These are phyloP conservation scores for Conops quadrifasciatus DNA, from an alignment of 2,888 invertebrate genomes.

Conservation along the genomic window DNA sequence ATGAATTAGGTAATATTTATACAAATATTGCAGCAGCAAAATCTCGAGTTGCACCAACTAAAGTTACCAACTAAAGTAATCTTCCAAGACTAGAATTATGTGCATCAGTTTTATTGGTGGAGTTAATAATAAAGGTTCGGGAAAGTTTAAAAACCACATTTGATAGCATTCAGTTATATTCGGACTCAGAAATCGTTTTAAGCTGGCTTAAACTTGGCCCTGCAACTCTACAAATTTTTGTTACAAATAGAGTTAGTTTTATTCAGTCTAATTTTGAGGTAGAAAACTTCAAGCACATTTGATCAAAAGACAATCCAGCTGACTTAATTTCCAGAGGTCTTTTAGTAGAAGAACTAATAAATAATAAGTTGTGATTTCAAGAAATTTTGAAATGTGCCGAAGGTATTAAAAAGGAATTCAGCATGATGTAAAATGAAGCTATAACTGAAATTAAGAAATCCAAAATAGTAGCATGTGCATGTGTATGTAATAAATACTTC, in stretches of 20 bases:
- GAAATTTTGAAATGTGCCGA: too few species aligned
- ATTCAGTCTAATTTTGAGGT: constrained; percentile 19
- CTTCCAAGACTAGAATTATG: too few species aligned
- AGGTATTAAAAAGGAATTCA: background rate
- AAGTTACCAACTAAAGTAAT: constrained; percentile 1
- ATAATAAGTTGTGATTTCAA: background rate
- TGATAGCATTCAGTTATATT: constrained; percentile 31
- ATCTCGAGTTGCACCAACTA: constrained; percentile 36
- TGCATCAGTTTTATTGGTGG: constrained; percentile 21
- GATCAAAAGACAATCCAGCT: too few species aligned
- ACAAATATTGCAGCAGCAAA: constrained; percentile 23
- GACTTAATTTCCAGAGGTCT: constrained; percentile 21
- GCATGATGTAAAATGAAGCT: too few species aligned
- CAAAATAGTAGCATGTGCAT: background rate
- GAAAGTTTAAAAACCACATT: background rate
- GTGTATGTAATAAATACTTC: background rate
- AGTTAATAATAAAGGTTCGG: constrained; percentile 20
- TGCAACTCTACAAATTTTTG: constrained; percentile 25
- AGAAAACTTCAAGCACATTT: background rate
- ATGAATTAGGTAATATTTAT: background rate
- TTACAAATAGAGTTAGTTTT: constrained; percentile 28
- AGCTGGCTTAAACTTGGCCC: constrained; percentile 22
- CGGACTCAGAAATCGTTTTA: constrained; percentile 32
- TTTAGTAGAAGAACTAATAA: background rate
- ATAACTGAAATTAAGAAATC: constrained; percentile 1